Evolutionary conservation across 2,113 vertebrate genomes (phyloP).

Genomic region (Fulmarus glacialis): DNA sequence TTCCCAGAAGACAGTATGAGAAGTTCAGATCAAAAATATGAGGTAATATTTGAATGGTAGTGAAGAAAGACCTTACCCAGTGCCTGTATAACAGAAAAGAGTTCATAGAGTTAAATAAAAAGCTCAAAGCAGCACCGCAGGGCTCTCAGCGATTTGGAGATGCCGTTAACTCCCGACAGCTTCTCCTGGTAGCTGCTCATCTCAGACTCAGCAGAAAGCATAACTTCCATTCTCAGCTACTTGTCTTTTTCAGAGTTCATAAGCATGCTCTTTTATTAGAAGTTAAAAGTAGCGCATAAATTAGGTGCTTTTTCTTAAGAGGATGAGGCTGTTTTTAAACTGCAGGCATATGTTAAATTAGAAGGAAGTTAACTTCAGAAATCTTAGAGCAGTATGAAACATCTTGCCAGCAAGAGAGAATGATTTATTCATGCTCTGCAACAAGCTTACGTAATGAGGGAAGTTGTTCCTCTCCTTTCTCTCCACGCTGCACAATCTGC

Average conservation of each 20-base stretch:
- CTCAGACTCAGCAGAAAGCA: background rate
- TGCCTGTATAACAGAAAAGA: conserved; percentile 13
- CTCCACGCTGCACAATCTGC: conserved; percentile 3
- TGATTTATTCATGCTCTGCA: conserved; percentile 66
- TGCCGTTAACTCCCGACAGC: conserved; percentile 42
- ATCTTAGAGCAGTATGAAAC: background rate
- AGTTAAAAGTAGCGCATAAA: conserved; percentile 37
- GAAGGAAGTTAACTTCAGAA: conserved; percentile 47
- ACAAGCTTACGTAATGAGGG: conserved; percentile 21
- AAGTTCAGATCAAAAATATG: conserved; percentile 50
- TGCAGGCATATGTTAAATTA: conserved; percentile 52
- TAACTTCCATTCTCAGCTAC: conserved; percentile 34
- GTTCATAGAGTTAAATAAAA: conserved; percentile 41
- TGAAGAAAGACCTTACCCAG: background rate
- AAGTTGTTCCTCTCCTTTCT: conserved; percentile 27
- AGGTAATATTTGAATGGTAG: conserved; percentile 19
- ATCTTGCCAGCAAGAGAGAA: conserved; percentile 3
- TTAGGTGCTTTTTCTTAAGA: conserved; percentile 22
- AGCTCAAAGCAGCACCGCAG: conserved; percentile 42
- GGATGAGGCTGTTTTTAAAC: conserved; percentile 32
- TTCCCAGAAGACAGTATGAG: conserved; percentile 12
- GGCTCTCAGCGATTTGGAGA: background rate
- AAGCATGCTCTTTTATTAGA: conserved; percentile 5
- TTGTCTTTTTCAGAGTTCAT: background rate
- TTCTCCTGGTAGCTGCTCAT: conserved; percentile 51